Evolutionary conservation across 2,113 vertebrate species (phyloP).

Genomic region (Muscicapa adusta): DNA sequence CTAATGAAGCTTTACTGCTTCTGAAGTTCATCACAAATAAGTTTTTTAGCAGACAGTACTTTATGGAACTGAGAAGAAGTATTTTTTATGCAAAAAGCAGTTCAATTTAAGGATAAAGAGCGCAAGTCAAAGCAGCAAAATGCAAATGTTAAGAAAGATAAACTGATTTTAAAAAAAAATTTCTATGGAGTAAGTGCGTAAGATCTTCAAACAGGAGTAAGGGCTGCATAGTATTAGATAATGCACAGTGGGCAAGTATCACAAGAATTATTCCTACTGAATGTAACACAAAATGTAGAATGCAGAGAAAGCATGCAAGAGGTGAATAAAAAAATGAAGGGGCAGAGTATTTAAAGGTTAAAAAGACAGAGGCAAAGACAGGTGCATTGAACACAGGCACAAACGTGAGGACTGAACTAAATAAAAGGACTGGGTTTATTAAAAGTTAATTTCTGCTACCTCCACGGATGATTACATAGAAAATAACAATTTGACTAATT

Average conservation of each 20-base stretch:
- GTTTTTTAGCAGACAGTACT: background rate
- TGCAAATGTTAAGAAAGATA: slow-evolving; percentile 20
- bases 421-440: background rate
- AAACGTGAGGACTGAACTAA: background rate
- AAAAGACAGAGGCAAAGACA: background rate
- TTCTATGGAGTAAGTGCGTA: background rate
- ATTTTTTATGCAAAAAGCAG: background rate
- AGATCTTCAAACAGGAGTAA: background rate
- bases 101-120: slow-evolving; percentile 29
- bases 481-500: slow-evolving; percentile 63
- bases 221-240: background rate
- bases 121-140: background rate
- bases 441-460: slow-evolving; percentile 43
- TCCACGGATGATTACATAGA: slow-evolving; percentile 36
- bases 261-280: background rate
- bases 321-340: background rate
- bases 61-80: background rate
- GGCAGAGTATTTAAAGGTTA: background rate
- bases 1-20: background rate
- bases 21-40: background rate
- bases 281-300: background rate
- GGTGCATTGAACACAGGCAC: background rate
- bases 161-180: background rate
- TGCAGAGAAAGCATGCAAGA: background rate
- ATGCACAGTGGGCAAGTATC: background rate